A percentile compares a stretch with the other conserved stretches of the same genome.
Conservation (phyloP, 2,888 invertebrate species). For the Eristalinus sepulchralis region DNA sequence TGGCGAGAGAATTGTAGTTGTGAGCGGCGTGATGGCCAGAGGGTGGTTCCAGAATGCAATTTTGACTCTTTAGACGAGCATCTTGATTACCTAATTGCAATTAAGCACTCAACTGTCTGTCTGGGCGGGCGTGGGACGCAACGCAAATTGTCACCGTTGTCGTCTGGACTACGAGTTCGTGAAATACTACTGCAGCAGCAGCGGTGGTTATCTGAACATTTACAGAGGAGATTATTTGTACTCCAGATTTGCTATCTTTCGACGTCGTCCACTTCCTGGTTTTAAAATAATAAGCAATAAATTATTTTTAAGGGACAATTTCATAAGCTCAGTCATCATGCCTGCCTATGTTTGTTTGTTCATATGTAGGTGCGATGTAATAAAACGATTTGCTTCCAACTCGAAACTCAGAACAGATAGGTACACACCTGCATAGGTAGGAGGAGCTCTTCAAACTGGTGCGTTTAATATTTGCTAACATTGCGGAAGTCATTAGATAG, state of each 20-base stretch:
- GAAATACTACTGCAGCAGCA: conserved; percentile 1
- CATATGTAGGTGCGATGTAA: not conserved
- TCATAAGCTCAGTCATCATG: not conserved
- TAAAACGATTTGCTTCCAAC: not conserved
- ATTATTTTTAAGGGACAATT: not conserved
- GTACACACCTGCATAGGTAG: too few relatives aligned
- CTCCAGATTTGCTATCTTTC: conserved; percentile 25
- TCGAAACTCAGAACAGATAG: not conserved
- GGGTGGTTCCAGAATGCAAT: conserved; percentile 11
- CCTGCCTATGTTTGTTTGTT: not conserved
- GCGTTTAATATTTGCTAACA: conserved; percentile 29
- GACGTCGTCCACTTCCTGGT: conserved; percentile 62
- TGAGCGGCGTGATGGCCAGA: not conserved
- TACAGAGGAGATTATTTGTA: conserved; percentile 10
- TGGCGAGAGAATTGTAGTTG: not conserved
- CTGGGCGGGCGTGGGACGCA: not conserved
- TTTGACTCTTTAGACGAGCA: conserved; percentile 12
- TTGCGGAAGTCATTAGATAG: conserved; percentile 54
- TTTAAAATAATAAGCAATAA: conserved; percentile 28
- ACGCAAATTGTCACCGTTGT: not conserved
- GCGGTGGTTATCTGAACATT: conserved; percentile 25
- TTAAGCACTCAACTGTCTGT: conserved; percentile 4
- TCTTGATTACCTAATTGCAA: conserved; percentile 38
- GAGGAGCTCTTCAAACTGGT: conserved; percentile 3
- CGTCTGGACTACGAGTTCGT: not conserved